Conservation (phyloP, 1,140 invertebrate species). For the Pristionchus pacificus region DNA sequence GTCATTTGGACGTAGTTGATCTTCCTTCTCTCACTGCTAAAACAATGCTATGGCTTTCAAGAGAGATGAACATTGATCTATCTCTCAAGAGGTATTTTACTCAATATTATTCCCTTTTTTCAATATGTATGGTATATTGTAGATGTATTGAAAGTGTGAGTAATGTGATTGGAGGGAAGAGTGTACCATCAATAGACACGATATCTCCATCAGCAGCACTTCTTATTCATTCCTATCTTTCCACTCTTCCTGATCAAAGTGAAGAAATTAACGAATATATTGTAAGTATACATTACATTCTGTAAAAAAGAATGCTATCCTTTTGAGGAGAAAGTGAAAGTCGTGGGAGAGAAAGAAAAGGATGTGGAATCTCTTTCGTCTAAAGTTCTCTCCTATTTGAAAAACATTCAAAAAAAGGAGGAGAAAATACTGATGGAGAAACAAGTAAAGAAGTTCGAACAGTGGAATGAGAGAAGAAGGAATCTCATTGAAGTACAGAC, state of each 20-base stretch:
- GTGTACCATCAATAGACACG: no score
- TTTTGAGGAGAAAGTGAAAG: neutral
- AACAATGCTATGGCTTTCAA: constrained; percentile 67
- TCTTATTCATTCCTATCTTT: no score
- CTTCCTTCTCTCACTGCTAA: constrained; percentile 71
- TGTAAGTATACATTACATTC: no score
- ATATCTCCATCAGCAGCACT: no score
- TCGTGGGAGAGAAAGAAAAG: neutral
- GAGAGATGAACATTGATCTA: no score
- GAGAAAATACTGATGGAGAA: constrained; percentile 21
- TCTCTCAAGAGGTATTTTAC: no score
- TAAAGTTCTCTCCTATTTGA: neutral
- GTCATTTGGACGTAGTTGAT: constrained; percentile 78
- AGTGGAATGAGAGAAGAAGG: constrained; percentile 40
- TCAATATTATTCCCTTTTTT: no score
- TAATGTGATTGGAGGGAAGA: no score
- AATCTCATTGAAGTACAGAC: constrained; percentile 44
- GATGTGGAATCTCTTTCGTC: neutral
- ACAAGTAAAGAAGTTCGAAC: constrained; percentile 38
- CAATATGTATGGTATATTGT: no score
- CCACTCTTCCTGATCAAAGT: constrained; percentile 9
- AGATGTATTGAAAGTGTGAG: no score
- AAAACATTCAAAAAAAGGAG: constrained; percentile 17
- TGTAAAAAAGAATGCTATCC: neutral
- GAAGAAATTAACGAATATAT: no score